Conservation (phyloP, 2,888 invertebrate genomes). For the Andricus curvator region DNA sequence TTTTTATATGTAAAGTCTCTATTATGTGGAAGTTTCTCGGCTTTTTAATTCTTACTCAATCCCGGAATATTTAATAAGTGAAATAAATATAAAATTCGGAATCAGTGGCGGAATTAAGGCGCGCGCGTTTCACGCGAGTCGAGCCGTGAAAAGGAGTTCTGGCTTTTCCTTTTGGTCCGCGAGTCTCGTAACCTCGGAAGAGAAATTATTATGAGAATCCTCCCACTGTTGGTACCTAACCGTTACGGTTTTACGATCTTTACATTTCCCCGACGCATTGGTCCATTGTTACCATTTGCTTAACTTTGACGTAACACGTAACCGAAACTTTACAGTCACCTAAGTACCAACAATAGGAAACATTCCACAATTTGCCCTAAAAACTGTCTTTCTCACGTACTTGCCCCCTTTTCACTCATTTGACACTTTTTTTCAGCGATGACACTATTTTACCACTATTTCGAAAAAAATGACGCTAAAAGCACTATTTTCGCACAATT, state of each 20-base stretch:
- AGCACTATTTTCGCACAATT: too few relatives aligned
- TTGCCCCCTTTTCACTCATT: not conserved
- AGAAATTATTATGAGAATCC: constrained; percentile 65
- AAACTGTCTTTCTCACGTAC: not conserved
- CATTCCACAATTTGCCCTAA: not conserved
- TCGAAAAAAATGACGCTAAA: too few relatives aligned
- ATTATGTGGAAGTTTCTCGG: too few relatives aligned
- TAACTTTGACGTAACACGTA: constrained; percentile 57
- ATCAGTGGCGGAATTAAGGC: not conserved
- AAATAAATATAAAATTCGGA: not conserved
- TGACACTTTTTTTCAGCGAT: too few relatives aligned
- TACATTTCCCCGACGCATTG: constrained; percentile 54
- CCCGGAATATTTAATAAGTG: not conserved
- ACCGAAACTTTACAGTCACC: constrained; percentile 49
- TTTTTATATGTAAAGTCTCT: too few relatives aligned
- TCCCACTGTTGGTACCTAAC: constrained; percentile 52
- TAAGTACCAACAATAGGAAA: not conserved
- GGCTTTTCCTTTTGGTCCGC: constrained; percentile 53
- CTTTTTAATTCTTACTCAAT: not conserved
- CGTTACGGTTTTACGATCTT: constrained; percentile 56
- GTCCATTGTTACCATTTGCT: constrained; percentile 61
- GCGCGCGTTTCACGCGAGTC: constrained; percentile 15
- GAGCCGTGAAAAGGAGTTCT: constrained; percentile 48
- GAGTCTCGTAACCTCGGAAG: constrained; percentile 53
- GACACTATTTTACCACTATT: too few relatives aligned